phyloP scores from a whole-genome alignment of 2,797 vertebrate species.

The Epinephelus awoara region DNA sequence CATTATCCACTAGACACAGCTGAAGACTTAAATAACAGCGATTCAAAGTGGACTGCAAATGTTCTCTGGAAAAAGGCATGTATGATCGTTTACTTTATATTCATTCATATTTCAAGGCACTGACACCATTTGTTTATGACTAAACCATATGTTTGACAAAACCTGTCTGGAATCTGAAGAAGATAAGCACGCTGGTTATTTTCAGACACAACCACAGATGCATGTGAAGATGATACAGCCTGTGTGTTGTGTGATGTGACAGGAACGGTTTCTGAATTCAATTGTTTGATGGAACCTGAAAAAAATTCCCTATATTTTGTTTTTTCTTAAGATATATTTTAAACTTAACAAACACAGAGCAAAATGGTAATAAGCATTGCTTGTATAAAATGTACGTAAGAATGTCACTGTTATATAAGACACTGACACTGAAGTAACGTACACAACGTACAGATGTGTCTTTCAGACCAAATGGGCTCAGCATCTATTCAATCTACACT shows the following conservation, averaged over 20 bases:
- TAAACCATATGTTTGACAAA: conserved; percentile 27
- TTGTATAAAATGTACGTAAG: background rate
- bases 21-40: conserved; percentile 7
- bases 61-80: background rate
- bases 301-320: no score
- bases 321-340: background rate
- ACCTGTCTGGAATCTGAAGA: conserved; percentile 27
- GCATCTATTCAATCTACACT: conserved; percentile 16
- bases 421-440: background rate
- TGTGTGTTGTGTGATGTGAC: no score
- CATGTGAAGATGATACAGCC: no score
- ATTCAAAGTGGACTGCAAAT: conserved; percentile 4
- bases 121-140: conserved; percentile 13
- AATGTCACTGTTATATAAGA: conserved; percentile 23
- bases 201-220: conserved; percentile 13
- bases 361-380: background rate
- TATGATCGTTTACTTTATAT: conserved; percentile 1
- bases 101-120: background rate
- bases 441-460: conserved; percentile 14
- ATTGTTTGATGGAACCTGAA: no score
- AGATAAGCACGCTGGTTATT: conserved; percentile 16
- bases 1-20: conserved; percentile 8
- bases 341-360: no score
- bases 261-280: no score
- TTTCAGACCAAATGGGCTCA: conserved; percentile 21